A percentile compares a stretch with the other conserved stretches of the same genome.
Conservation (phyloP, 1,140 invertebrate genomes). For the Schlechtendalia chinensis region DNA sequence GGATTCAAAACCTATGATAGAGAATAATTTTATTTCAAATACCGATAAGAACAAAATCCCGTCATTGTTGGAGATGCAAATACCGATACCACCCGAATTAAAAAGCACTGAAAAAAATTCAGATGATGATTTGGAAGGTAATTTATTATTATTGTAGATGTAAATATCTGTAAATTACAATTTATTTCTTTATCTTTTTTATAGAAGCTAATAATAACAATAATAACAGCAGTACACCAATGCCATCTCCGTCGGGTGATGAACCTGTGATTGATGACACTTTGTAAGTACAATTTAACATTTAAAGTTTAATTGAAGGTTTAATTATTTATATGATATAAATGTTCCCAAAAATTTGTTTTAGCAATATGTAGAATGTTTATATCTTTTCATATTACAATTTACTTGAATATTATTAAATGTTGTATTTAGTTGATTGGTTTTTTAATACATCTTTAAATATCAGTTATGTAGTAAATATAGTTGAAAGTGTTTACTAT, state of each 20-base stretch:
- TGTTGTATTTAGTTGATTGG: too few species aligned
- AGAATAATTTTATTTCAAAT: slow-evolving; percentile 36
- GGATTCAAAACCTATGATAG: neutral
- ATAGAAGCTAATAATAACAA: slow-evolving; percentile 30
- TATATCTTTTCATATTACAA: too few species aligned
- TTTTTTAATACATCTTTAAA: too few species aligned
- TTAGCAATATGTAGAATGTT: too few species aligned
- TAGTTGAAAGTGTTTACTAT: too few species aligned
- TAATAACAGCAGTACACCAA: slow-evolving; percentile 41
- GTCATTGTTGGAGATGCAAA: slow-evolving; percentile 47
- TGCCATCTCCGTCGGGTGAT: slow-evolving; percentile 41
- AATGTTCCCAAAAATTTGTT: neutral
- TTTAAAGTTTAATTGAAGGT: neutral
- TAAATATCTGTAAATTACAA: neutral
- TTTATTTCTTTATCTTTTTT: neutral
- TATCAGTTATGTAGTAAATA: too few species aligned
- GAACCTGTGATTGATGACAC: slow-evolving; percentile 9
- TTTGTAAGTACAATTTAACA: slow-evolving; percentile 16
- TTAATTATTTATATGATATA: too few species aligned
- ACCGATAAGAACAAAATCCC: slow-evolving; percentile 40
- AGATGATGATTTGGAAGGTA: slow-evolving; percentile 31
- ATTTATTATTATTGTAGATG: neutral
- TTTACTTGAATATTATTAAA: too few species aligned
- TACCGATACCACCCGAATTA: slow-evolving; percentile 34
- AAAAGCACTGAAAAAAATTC: slow-evolving; percentile 29